phyloP scores from a whole-genome alignment of 1,140 invertebrate genomes.

The Protaetia brevitarsis region DNA sequence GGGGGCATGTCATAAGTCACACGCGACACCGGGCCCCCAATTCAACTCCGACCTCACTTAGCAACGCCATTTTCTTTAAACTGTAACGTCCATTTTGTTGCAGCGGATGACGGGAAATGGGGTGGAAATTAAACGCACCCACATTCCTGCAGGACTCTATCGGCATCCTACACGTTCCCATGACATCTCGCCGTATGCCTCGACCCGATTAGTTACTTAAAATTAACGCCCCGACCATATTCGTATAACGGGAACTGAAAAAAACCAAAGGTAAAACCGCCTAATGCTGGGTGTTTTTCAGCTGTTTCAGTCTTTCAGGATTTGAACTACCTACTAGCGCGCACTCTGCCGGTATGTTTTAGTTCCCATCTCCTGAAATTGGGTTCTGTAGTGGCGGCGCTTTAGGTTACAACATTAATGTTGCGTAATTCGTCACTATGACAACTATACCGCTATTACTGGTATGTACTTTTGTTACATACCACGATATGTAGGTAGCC shows the following conservation, averaged over 20 bases:
- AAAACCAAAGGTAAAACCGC: slow-evolving; percentile 12
- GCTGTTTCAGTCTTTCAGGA: slow-evolving; percentile 6
- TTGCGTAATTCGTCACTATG: slow-evolving; percentile 45
- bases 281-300: neutral
- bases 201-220: neutral
- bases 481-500: too few relatives aligned
- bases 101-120: slow-evolving; percentile 27
- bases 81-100: slow-evolving; percentile 39
- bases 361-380: slow-evolving; percentile 29
- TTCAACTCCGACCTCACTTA: slow-evolving; percentile 27
- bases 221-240: neutral
- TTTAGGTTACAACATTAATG: slow-evolving; percentile 31
- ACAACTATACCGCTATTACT: slow-evolving; percentile 31
- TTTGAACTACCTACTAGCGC: slow-evolving; percentile 24
- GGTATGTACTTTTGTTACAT: too few relatives aligned
- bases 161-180: neutral
- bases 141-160: slow-evolving; percentile 22
- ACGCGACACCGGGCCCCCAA: slow-evolving; percentile 33
- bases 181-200: slow-evolving; percentile 6
- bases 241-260: neutral
- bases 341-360: slow-evolving; percentile 20
- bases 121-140: slow-evolving; percentile 7
- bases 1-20: slow-evolving; percentile 32
- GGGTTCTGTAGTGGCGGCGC: slow-evolving; percentile 32
- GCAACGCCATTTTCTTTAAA: slow-evolving; percentile 40